A percentile compares a stretch with the other conserved stretches of the same genome.
Conservation (phyloP, 2,888 invertebrate species). For the Polymixis flavicincta region DNA sequence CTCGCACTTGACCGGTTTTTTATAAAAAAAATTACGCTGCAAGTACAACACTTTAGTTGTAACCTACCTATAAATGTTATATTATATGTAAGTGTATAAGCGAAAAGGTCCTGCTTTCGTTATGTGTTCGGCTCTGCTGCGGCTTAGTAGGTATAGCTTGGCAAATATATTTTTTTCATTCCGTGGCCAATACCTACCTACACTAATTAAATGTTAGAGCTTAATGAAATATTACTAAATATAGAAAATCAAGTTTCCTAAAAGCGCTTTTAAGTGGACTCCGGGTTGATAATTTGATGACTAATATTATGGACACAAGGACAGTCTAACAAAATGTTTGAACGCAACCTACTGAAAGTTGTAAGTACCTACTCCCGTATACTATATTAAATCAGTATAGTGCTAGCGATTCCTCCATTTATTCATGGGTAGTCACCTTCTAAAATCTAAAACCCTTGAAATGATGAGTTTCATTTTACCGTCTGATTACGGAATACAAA, state of each 20-base stretch:
- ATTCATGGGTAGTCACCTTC: no score
- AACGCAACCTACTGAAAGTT: background rate
- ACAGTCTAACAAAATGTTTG: background rate
- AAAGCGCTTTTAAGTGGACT: background rate
- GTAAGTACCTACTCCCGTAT: background rate
- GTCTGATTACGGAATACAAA: background rate
- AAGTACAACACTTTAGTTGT: no score
- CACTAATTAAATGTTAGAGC: conserved; percentile 8
- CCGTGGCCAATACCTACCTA: background rate
- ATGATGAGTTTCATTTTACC: background rate
- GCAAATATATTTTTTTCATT: background rate
- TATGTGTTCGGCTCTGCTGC: background rate
- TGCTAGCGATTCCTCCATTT: no score
- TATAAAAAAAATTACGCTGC: no score
- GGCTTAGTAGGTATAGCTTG: background rate
- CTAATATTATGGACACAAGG: background rate
- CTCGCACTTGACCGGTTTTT: no score
- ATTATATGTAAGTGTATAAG: background rate
- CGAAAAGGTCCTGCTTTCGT: background rate
- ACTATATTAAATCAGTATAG: background rate
- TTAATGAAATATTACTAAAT: conserved; percentile 41
- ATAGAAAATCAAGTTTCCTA: conserved; percentile 37
- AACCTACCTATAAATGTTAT: no score
- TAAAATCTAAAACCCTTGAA: background rate
- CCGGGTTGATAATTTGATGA: background rate